phyloP scores from a whole-genome alignment of 2,888 invertebrate genomes.

The Cryptophagus acutangulus region DNA sequence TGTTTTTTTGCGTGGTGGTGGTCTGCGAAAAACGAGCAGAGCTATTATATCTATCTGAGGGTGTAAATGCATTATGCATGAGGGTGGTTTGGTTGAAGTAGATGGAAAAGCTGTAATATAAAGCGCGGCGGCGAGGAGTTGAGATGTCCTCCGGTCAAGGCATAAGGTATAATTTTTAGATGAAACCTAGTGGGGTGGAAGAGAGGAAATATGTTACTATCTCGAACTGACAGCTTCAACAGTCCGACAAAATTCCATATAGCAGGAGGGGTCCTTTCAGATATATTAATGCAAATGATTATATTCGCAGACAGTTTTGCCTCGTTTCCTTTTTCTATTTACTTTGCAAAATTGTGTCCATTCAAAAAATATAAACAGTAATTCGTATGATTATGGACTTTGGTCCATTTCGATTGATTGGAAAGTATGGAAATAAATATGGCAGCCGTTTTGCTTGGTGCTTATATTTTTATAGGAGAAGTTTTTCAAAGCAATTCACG shows the following conservation, averaged over 20 bases:
- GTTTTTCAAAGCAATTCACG: too few relatives aligned
- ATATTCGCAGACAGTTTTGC: slow-evolving; percentile 14
- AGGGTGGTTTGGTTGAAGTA: slow-evolving; percentile 27
- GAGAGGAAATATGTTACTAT: slow-evolving; percentile 45
- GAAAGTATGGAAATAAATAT: slow-evolving; percentile 2
- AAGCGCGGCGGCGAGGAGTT: slow-evolving; percentile 32
- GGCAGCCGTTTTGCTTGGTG: neutral
- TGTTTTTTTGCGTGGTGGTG: neutral
- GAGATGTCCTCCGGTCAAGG: slow-evolving; percentile 42
- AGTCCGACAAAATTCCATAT: slow-evolving; percentile 23
- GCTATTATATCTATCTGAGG: neutral
- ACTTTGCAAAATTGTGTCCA: too few relatives aligned
- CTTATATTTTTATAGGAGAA: too few relatives aligned
- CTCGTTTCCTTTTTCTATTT: too few relatives aligned
- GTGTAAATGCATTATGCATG: slow-evolving; percentile 38
- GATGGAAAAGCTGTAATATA: slow-evolving; percentile 36
- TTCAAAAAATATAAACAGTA: too few relatives aligned
- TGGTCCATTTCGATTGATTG: too few relatives aligned
- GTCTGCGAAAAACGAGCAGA: too few relatives aligned
- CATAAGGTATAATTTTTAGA: slow-evolving; percentile 45
- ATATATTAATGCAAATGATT: slow-evolving; percentile 31
- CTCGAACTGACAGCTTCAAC: slow-evolving; percentile 36
- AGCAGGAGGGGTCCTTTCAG: slow-evolving; percentile 2
- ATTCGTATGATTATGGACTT: too few relatives aligned
- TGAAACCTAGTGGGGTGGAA: slow-evolving; percentile 43